Evolutionary conservation across 2,797 vertebrate genomes (phyloP).

Genomic region (Buceros bicornis): DNA sequence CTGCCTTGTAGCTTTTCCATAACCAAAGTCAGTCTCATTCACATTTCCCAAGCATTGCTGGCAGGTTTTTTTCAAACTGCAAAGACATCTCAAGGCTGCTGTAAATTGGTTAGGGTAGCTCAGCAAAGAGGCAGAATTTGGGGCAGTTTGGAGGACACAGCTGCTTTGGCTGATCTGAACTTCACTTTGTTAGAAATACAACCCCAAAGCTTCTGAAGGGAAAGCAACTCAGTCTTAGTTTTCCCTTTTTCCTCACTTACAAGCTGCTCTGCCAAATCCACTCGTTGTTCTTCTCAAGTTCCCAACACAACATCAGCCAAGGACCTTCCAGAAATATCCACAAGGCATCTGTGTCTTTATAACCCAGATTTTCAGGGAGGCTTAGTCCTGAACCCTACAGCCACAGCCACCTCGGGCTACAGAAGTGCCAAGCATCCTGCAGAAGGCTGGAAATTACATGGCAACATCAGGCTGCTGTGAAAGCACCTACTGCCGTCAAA

Average conservation of each 20-base stretch:
- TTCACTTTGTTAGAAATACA: background rate
- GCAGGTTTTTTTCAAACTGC: slow-evolving; percentile 10
- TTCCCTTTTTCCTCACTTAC: background rate
- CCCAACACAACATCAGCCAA: background rate
- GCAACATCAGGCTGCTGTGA: background rate
- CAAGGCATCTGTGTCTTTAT: background rate
- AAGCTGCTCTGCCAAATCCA: background rate
- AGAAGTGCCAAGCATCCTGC: background rate
- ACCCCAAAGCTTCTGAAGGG: background rate
- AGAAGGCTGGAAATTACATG: background rate
- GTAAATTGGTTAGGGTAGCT: background rate
- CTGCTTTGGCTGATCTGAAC: background rate
- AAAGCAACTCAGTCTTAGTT: background rate
- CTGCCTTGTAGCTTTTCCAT: slow-evolving; percentile 37
- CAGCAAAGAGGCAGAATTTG: background rate
- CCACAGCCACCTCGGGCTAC: background rate
- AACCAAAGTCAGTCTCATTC: slow-evolving; percentile 9
- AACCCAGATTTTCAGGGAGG: background rate
- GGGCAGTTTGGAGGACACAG: background rate
- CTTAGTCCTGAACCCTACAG: background rate
- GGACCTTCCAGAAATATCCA: background rate
- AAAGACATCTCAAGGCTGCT: background rate
- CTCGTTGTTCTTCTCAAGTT: background rate
- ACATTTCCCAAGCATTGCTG: slow-evolving; percentile 18
- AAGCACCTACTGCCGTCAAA: background rate